Base-by-base conservation (phyloP, 2,888 invertebrate species). In the Morpho achilles region DNA sequence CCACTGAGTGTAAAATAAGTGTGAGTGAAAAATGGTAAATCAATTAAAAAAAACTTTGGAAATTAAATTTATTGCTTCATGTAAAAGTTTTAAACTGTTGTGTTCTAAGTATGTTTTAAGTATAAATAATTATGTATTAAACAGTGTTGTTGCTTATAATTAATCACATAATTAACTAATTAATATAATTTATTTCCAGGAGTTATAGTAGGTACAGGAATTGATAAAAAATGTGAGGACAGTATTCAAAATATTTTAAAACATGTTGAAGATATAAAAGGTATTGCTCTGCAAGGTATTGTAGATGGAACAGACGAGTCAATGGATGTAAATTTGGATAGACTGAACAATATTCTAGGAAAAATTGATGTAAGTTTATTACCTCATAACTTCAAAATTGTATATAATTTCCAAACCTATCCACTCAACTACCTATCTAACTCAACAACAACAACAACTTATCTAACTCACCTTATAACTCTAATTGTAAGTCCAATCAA, bases 201-300 rank as follows among this genome's bases (percentile, higher is more conserved):
- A 60, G 92, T 94, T 4, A 81, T 97, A 53, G 94, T 94, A 64
- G 97, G 97, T n/a, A 95, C 96, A 6, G 95, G 93, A 71, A 86
- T 92, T 76, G 79, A 91, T n/a, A 86, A 91, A 53, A 93, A 93
- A 62, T 92, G 96, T 74, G 87, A 93, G 64, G 87, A 92, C 54
- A 94, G 93, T 54, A 93, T 95, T 16, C 87, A 93, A 65, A 91
- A 92, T 61, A 72, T 93, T 58, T 83, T 94, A 40, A 82, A 90
- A 52, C 83, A 93, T 64, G 82, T 80, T 9, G 80, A 93, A 22
- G 77, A 89, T 58, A 80, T 96, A 55, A 84, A 86, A 58, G 98
- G 98, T 3, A 95, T 94, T 77, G 91, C 96, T 2, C 91, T 98
- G 48, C 96, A 96, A 74, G 97, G 98, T 2, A 91, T 98, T 57